Percentiles rank a stretch among this genome's conserved stretches.
Conservation (phyloP, 2,113 vertebrate genomes). For the Ornithorhynchus anatinus region DNA sequence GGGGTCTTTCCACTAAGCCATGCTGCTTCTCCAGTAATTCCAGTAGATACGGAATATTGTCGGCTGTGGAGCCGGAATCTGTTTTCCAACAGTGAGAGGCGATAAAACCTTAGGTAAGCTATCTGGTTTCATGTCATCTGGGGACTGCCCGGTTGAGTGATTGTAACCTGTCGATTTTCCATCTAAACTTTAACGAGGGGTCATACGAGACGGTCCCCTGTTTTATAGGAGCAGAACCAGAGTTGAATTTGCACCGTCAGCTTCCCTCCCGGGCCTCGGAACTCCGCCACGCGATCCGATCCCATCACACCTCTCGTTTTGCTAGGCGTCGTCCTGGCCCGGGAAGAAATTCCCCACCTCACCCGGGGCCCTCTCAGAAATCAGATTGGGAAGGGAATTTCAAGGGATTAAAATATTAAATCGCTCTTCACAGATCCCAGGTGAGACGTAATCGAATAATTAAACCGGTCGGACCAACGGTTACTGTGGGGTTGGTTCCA, state of each 20-base stretch:
- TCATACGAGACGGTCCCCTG: no score
- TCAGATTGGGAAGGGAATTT: conserved; percentile 71
- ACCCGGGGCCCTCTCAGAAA: conserved; percentile 65
- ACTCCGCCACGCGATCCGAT: conserved; percentile 60
- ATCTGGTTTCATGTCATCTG: conserved; percentile 19
- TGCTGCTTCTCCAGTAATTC: no score
- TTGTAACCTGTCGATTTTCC: conserved; percentile 31
- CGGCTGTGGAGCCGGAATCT: no score
- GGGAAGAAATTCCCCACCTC: conserved; percentile 69
- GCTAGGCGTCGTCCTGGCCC: conserved; percentile 53
- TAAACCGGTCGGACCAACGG: conserved; percentile 65
- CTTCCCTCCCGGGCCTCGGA: conserved; percentile 53
- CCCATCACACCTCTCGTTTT: conserved; percentile 63
- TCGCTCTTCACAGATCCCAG: conserved; percentile 67
- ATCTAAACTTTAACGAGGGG: not conserved
- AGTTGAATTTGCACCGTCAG: conserved; percentile 43
- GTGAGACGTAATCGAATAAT: conserved; percentile 76
- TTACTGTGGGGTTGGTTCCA: no score
- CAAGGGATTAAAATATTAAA: conserved; percentile 72
- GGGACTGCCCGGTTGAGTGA: conserved; percentile 6
- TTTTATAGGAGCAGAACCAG: conserved; percentile 34
- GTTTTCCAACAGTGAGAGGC: no score
- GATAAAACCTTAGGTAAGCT: conserved; percentile 12
- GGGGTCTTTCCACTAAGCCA: no score
- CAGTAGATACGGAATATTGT: no score